Evolutionary conservation across 2,888 invertebrate species (phyloP).

Genomic region (Drosophila rellima): DNA sequence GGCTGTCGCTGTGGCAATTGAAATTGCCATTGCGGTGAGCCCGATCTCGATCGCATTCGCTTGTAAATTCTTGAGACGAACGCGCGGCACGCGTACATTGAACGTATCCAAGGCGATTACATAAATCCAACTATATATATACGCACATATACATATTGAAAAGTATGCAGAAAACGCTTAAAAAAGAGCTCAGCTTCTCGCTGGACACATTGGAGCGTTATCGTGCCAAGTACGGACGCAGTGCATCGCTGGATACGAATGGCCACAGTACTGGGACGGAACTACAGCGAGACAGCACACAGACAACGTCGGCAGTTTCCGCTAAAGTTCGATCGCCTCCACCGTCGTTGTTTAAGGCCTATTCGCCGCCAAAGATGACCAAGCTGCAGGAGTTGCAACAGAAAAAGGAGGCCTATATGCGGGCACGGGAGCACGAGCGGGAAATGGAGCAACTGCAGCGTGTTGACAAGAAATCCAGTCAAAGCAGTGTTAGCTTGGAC

Average conservation of each 20-base stretch:
- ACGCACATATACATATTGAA: background rate
- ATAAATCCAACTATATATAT: conserved; percentile 58
- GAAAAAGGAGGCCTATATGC: conserved; percentile 70
- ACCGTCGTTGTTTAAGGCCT: conserved; percentile 52
- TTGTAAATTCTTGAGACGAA: conserved; percentile 71
- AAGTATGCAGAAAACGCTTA: conserved; percentile 68
- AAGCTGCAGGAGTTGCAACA: conserved; percentile 71
- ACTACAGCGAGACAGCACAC: conserved; percentile 13
- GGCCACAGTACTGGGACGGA: conserved; percentile 48
- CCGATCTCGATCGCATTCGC: conserved; percentile 71
- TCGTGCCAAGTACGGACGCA: conserved; percentile 72
- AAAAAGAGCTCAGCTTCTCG: conserved; percentile 74
- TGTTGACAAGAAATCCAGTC: conserved; percentile 31
- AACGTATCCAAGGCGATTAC: conserved; percentile 75
- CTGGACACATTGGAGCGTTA: conserved; percentile 74
- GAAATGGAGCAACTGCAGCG: conserved; percentile 75
- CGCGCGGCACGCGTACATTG: conserved; percentile 58
- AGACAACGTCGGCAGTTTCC: background rate
- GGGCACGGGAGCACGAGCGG: conserved; percentile 67
- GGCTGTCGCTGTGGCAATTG: conserved; percentile 1
- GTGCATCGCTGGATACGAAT: conserved; percentile 68
- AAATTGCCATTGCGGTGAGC: conserved; percentile 18
- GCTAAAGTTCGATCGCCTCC: conserved; percentile 44
- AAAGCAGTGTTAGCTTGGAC: conserved; percentile 26
- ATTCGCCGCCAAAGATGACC: conserved; percentile 67